Evolutionary conservation across 2,113 vertebrate species (phyloP).

Genomic region (Sterna hirundo): DNA sequence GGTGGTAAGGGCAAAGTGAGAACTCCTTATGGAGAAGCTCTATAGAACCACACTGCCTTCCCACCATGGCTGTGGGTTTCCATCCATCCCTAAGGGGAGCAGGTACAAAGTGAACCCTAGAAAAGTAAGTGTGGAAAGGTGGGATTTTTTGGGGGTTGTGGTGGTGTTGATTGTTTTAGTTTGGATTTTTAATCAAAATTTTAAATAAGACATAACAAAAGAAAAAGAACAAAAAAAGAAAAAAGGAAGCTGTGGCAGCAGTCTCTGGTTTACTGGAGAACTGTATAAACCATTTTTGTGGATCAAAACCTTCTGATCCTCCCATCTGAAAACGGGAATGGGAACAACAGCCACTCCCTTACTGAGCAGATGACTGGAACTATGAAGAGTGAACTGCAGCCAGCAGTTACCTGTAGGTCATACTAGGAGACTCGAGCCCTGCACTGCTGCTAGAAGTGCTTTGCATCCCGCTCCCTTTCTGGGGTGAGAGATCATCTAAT

Average conservation of each 20-base stretch:
- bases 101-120: background rate
- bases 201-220: background rate
- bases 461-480: background rate
- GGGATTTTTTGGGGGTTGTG: too few species aligned
- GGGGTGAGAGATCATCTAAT: background rate
- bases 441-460: background rate
- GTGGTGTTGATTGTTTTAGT: background rate
- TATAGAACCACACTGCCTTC: background rate
- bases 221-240: background rate
- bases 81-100: background rate
- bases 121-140: background rate
- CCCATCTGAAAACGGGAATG: background rate
- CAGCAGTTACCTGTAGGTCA: constrained; percentile 1
- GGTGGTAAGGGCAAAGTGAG: background rate
- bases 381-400: background rate
- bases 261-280: background rate
- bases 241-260: background rate
- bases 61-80: background rate
- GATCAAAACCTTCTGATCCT: background rate
- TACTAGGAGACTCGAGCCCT: background rate
- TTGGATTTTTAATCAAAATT: background rate
- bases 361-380: background rate
- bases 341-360: background rate
- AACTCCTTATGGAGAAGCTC: background rate
- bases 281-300: background rate